phyloP scores from a whole-genome alignment of 2,888 invertebrate species.

The Geophilus truncorum region DNA sequence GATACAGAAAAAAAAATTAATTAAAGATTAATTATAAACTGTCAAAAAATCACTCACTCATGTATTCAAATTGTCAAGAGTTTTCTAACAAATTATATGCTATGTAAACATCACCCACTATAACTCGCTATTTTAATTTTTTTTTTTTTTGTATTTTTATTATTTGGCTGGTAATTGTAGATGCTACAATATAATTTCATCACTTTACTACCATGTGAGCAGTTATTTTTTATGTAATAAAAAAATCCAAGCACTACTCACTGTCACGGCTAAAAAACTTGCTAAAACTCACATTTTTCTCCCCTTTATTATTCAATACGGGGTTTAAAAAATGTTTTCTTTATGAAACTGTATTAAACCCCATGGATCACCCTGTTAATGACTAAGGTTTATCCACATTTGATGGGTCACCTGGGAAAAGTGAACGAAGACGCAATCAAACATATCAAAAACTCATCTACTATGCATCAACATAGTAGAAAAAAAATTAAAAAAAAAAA shows the following conservation, averaged over 20 bases:
- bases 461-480: no score
- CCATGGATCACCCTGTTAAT: background rate
- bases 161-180: background rate
- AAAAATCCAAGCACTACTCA: background rate
- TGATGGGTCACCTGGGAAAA: background rate
- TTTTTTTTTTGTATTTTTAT: background rate
- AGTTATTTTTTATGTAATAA: background rate
- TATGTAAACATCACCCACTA: background rate
- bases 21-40: no score
- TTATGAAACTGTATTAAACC: background rate
- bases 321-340: background rate
- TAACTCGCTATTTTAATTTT: background rate
- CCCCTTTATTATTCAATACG: background rate
- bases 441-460: background rate
- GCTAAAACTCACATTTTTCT: background rate
- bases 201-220: background rate
- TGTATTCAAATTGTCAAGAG: background rate
- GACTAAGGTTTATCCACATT: background rate
- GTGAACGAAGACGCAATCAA: background rate
- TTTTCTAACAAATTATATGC: background rate
- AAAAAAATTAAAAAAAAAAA: no score
- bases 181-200: background rate
- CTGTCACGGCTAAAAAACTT: background rate
- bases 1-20: background rate
- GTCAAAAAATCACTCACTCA: no score